Evolutionary conservation across 1,140 invertebrate species (phyloP).

Genomic region (Drosophila pectinifera): DNA sequence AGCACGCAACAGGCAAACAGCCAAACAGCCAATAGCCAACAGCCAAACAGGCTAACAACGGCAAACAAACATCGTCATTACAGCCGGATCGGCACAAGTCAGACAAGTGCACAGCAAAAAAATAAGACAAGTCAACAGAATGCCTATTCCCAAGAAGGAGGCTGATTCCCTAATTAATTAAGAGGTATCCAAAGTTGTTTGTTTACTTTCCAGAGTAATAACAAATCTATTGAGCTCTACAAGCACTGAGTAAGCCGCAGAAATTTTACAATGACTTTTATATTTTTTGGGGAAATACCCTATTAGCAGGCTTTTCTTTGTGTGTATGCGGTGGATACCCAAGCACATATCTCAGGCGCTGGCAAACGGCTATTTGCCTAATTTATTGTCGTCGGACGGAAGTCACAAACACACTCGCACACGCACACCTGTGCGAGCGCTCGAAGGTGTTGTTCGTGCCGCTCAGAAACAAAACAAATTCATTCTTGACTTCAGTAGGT

Average conservation of each 20-base stretch:
- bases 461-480: constrained; percentile 69
- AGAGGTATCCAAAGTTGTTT: no score
- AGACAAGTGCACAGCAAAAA: constrained; percentile 1
- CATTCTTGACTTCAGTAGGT: constrained; percentile 81
- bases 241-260: neutral
- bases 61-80: constrained; percentile 43
- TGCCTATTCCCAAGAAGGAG: no score
- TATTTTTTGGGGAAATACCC: neutral
- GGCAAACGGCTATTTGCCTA: constrained; percentile 63
- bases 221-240: neutral
- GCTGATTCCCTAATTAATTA: no score
- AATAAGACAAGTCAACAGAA: neutral
- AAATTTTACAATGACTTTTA: neutral
- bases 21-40: constrained; percentile 27
- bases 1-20: constrained; percentile 28
- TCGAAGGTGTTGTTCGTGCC: constrained; percentile 52
- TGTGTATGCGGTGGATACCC: constrained; percentile 39
- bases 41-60: constrained; percentile 38
- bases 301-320: constrained; percentile 10
- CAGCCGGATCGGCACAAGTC: constrained; percentile 8
- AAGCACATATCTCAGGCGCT: constrained; percentile 33
- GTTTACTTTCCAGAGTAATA: neutral
- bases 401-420: constrained; percentile 49
- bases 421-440: constrained; percentile 21
- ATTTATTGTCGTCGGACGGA: constrained; percentile 81